These are phyloP conservation scores for Hypolimnas misippus DNA, from an alignment of 2,888 invertebrate genomes.

Conservation along the genomic window DNA sequence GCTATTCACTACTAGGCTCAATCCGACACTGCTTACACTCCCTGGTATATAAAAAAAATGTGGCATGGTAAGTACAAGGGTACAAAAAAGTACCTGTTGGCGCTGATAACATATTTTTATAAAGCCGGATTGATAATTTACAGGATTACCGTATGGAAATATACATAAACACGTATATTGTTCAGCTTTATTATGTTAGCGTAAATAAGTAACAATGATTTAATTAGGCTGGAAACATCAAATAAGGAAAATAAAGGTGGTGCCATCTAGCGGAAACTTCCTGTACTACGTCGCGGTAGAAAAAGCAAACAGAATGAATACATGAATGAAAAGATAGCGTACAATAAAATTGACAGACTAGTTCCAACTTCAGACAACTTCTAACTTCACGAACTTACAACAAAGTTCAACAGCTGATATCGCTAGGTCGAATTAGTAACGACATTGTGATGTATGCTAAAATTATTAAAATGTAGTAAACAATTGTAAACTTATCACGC, in stretches of 20 bases:
- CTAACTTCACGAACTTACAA: conserved; percentile 25
- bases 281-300: conserved; percentile 31
- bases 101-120: too few species aligned
- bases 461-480: conserved; percentile 42
- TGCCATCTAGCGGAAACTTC: conserved; percentile 43
- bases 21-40: too few species aligned
- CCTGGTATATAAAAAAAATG: too few species aligned
- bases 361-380: conserved; percentile 22
- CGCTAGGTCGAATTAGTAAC: conserved; percentile 42
- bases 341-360: conserved; percentile 39
- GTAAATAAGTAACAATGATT: too few species aligned
- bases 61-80: too few species aligned
- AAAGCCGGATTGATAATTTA: too few species aligned
- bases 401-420: conserved; percentile 52
- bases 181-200: too few species aligned
- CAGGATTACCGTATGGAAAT: too few species aligned
- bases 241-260: conserved; percentile 2
- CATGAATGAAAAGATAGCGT: conserved; percentile 33
- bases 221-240: too few species aligned
- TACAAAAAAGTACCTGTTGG: too few species aligned
- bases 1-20: too few species aligned
- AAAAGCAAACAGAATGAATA: conserved; percentile 6
- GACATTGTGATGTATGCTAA: conserved; percentile 40
- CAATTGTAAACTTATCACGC: conserved; percentile 36
- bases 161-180: too few species aligned